Conservation (phyloP, 1,140 invertebrate genomes). For the Mycetomoellerius zeteki region DNA sequence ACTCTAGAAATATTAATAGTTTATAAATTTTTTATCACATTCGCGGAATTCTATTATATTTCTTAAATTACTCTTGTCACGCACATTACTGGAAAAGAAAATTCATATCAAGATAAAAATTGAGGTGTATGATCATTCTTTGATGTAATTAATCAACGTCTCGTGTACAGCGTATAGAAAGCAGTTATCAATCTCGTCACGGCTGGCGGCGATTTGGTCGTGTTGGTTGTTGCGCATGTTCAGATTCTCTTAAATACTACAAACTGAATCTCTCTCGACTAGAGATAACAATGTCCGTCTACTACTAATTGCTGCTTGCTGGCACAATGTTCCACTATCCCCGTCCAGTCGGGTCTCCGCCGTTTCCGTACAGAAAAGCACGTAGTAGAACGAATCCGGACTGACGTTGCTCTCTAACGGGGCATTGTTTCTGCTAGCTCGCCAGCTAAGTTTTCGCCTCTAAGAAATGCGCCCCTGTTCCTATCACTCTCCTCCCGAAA, state of each 20-base stretch:
- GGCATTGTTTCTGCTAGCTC: constrained; percentile 47
- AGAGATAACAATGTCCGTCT: constrained; percentile 36
- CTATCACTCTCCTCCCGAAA: constrained; percentile 39
- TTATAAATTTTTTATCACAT: not conserved
- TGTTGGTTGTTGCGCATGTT: not conserved
- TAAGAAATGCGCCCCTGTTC: constrained; percentile 25
- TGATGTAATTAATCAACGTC: constrained; percentile 25
- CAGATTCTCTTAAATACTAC: constrained; percentile 56
- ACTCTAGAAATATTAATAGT: constrained; percentile 12
- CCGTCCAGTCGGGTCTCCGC: constrained; percentile 32
- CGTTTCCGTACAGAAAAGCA: constrained; percentile 49
- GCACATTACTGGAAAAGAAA: not conserved
- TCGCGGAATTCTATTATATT: constrained; percentile 2
- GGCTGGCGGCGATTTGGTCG: not conserved
- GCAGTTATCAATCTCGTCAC: constrained; percentile 14
- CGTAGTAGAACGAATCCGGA: constrained; percentile 36
- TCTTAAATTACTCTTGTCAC: not conserved
- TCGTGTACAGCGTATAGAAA: not conserved
- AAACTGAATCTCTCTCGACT: constrained; percentile 35
- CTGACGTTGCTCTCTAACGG: constrained; percentile 61
- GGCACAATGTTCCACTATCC: constrained; percentile 58
- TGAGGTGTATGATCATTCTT: not conserved
- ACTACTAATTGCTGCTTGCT: constrained; percentile 62
- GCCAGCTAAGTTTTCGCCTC: constrained; percentile 30
- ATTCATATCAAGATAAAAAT: not conserved